Conservation (phyloP, 2,888 invertebrate genomes). For the Pseudanteris insignis region DNA sequence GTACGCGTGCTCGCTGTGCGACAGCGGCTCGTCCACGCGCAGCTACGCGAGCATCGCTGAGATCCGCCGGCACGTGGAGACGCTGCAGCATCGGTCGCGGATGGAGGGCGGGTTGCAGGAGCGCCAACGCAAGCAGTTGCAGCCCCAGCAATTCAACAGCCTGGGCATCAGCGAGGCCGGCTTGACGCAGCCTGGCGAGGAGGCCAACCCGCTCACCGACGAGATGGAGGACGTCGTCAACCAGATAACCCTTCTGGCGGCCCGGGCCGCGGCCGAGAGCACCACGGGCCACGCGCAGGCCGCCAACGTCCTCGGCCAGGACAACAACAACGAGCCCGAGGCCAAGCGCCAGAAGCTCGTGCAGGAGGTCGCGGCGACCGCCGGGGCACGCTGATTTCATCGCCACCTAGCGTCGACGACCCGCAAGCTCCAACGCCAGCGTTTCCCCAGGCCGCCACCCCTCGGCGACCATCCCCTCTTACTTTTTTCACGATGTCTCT, state of each 20-base stretch:
- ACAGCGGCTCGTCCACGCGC: conserved; percentile 66
- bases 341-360: conserved; percentile 57
- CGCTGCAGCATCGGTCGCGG: conserved; percentile 69
- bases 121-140: conserved; percentile 43
- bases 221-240: conserved; percentile 87
- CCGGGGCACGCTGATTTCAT: conserved; percentile 56
- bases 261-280: conserved; percentile 77
- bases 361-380: conserved; percentile 59
- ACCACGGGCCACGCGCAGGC: conserved; percentile 52
- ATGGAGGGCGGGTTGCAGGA: conserved; percentile 52
- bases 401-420: too few relatives aligned
- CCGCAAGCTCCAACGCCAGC: too few relatives aligned
- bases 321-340: conserved; percentile 62
- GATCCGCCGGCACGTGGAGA: conserved; percentile 74
- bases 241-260: conserved; percentile 81
- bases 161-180: conserved; percentile 75
- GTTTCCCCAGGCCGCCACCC: too few relatives aligned
- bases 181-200: conserved; percentile 60
- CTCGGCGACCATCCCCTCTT: conserved; percentile 54
- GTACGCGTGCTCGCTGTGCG: conserved; percentile 78
- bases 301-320: conserved; percentile 47
- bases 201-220: conserved; percentile 71
- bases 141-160: conserved; percentile 49
- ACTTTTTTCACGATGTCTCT: conserved; percentile 58
- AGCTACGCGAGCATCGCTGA: conserved; percentile 72